These are phyloP conservation scores for Parazoanthus swiftii DNA, from an alignment of 92 coral and sea anemone species.

Conservation along the genomic window DNA sequence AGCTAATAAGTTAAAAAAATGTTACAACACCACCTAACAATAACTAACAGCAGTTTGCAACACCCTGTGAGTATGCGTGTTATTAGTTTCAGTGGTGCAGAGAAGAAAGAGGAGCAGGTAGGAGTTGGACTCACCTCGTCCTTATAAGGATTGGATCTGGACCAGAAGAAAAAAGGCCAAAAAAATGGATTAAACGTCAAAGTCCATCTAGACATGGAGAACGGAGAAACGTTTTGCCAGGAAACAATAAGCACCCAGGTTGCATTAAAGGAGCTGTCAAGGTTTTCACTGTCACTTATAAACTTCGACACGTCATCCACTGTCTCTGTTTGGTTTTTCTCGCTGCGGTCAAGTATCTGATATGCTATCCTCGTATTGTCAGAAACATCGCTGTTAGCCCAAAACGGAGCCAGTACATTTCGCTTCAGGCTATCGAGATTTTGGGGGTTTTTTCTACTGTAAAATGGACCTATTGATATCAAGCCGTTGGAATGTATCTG, in stretches of 20 bases:
- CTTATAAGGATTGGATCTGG: not conserved
- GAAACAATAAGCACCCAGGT: slow-evolving; percentile 22
- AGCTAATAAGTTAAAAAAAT: too few relatives aligned
- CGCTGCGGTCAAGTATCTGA: slow-evolving; percentile 3
- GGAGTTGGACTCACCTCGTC: not conserved
- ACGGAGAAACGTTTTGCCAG: slow-evolving; percentile 22
- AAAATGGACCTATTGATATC: not conserved
- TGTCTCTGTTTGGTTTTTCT: not conserved
- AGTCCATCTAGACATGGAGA: not conserved
- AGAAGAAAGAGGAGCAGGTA: too few relatives aligned
- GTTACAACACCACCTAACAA: too few relatives aligned
- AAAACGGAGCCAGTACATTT: slow-evolving; percentile 25
- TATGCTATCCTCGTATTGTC: not conserved
- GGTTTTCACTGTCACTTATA: not conserved
- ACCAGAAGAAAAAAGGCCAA: not conserved
- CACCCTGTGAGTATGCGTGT: too few relatives aligned
- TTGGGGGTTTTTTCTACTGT: not conserved
- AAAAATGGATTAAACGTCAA: too few relatives aligned
- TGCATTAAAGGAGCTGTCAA: slow-evolving; percentile 25
- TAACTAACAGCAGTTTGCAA: too few relatives aligned
- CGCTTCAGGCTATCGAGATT: not conserved
- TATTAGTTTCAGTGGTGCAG: too few relatives aligned
- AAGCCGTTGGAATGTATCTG: slow-evolving; percentile 24
- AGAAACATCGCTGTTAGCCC: not conserved
- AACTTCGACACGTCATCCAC: slow-evolving; percentile 6